Base-by-base conservation (phyloP, 2,113 vertebrate genomes). In the Peucedramus taeniatus region DNA sequence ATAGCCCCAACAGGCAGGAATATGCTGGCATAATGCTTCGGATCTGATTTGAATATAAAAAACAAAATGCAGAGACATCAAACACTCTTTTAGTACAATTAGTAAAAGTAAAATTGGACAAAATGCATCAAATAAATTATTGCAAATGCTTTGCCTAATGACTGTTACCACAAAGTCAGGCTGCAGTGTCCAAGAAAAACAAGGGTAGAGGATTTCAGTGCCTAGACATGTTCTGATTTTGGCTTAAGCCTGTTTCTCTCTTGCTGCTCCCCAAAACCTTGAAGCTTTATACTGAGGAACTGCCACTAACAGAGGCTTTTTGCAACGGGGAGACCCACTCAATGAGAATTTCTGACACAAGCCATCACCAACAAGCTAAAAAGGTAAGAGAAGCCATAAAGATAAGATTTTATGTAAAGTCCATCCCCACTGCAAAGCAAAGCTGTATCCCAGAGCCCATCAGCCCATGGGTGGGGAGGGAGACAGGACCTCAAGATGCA, bases 1-100 rank as follows among this genome's bases (percentile, higher is more conserved):
- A 69, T 42, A 95, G 82, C 74, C 89, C 70, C 65, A 91, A 89
- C 68, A 91, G 89, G 81, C 65, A 95, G 65, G 72, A 89, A 87
- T 54, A 70, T 23, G 51, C 49, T 94, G 69, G 86, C 89, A 65
- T 45, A 65, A 83, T 22, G 26, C 59, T 91, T 69, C 1, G 0
- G 37, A 42, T 85, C 49, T 45, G 42, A 89, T 85, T 39, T 91
- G 89, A 92, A 72, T 79, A 93, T 24, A 66, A 47, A 87, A 60
- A 63, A 61, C 60, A 74, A 64, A 65, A 59, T 6, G 59, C 10
- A 78, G 69, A 93, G 33, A 91, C 65, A 82, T 94, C 83, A 93
- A 89, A 93, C 53, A 75, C 22, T 69, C 63, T 27, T 80, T 65
- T 61, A 59, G 50, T 27, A 49, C 51, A 93, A 94, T 92, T 90